phyloP scores from a whole-genome alignment of 2,888 invertebrate genomes.

The Dilophus febrilis region DNA sequence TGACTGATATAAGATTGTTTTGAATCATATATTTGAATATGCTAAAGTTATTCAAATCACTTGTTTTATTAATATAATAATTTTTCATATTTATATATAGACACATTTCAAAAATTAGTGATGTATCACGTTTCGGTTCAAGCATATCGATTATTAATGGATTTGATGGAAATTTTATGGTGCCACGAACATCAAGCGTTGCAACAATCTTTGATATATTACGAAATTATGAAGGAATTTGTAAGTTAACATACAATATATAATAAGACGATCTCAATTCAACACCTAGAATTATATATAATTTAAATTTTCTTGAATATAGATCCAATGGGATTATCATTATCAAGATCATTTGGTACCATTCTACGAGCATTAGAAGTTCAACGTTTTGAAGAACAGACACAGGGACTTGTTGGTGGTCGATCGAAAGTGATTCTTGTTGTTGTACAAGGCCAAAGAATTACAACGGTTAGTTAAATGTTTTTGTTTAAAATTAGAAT shows the following conservation, averaged over 20 bases:
- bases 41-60: too few relatives aligned
- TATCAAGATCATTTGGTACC: constrained; percentile 29
- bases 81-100: constrained; percentile 24
- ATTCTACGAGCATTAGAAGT: constrained; percentile 33
- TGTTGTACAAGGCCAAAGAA: constrained; percentile 33
- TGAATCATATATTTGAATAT: too few relatives aligned
- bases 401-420: constrained; percentile 25
- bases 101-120: constrained; percentile 37
- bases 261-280: background rate
- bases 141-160: constrained; percentile 45
- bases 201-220: constrained; percentile 30
- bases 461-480: constrained; percentile 20
- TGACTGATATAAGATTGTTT: too few relatives aligned
- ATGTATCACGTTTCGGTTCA: constrained; percentile 40
- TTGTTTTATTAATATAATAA: background rate
- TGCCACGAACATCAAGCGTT: constrained; percentile 38
- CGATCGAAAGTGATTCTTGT: constrained; percentile 35
- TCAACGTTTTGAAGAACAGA: constrained; percentile 28
- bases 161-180: constrained; percentile 40
- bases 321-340: constrained; percentile 12
- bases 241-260: constrained; percentile 23
- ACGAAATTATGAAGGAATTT: constrained; percentile 29
- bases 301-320: background rate
- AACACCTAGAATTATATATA: background rate
- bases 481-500: background rate